Conservation (phyloP, 2,797 vertebrate species). For the Pipistrellus nathusii region DNA sequence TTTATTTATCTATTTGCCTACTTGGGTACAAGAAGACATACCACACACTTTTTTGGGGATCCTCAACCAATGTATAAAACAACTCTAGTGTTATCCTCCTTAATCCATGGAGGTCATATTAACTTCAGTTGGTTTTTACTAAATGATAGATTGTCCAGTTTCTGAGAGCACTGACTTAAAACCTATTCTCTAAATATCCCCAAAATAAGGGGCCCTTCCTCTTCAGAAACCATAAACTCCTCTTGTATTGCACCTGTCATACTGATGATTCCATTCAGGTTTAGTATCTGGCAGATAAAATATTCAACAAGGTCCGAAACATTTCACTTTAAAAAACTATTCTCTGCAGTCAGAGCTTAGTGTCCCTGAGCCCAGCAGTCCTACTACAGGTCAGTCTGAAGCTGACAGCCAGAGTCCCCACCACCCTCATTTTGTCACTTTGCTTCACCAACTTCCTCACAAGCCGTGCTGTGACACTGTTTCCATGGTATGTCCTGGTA, state of each 20-base stretch:
- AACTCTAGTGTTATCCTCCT: neutral
- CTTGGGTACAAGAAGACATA: neutral
- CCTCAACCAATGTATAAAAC: neutral
- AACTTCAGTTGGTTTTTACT: neutral
- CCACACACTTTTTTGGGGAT: neutral
- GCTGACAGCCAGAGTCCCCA: neutral
- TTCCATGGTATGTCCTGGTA: neutral
- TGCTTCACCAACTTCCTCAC: neutral
- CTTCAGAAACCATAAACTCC: neutral
- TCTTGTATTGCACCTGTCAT: neutral
- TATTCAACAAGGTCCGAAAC: neutral
- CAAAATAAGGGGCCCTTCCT: neutral
- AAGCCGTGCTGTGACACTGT: neutral
- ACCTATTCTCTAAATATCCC: neutral
- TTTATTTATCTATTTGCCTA: neutral
- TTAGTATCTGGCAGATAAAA: neutral
- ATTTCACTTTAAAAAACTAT: neutral
- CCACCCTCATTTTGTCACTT: neutral
- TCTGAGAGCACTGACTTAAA: neutral
- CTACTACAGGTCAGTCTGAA: neutral
- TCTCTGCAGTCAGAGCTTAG: neutral
- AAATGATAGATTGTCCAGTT: neutral
- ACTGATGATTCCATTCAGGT: neutral
- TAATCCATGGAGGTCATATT: neutral
- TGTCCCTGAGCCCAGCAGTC: neutral